These are phyloP conservation scores for Hozukius guyotensis DNA, from an alignment of 2,797 vertebrate genomes.

Conservation along the genomic window DNA sequence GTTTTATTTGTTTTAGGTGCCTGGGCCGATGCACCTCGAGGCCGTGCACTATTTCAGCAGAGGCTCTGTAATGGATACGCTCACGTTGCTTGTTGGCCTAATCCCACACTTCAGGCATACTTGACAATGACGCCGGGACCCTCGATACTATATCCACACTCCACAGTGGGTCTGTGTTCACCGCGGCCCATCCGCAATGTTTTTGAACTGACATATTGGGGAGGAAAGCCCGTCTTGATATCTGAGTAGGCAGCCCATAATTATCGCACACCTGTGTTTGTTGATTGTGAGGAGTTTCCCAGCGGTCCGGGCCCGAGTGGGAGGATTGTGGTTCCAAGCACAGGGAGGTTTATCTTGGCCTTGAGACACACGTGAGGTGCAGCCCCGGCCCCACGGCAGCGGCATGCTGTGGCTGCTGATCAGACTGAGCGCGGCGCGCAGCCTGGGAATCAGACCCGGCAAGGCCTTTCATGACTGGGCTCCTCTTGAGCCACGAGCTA, in stretches of 20 bases:
- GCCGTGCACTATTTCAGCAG: constrained; percentile 52
- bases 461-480: constrained; percentile 57
- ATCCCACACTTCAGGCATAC: constrained; percentile 54
- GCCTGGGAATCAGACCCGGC: constrained; percentile 69
- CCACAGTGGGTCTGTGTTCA: constrained; percentile 54
- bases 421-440: constrained; percentile 50
- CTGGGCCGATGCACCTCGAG: constrained; percentile 62
- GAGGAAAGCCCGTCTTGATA: constrained; percentile 75
- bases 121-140: constrained; percentile 61
- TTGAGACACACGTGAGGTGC: constrained; percentile 79
- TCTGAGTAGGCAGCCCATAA: constrained; percentile 80
- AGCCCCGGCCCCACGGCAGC: constrained; percentile 61
- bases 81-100: constrained; percentile 44
- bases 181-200: constrained; percentile 56
- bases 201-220: constrained; percentile 70
- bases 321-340: constrained; percentile 78
- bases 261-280: constrained; percentile 85
- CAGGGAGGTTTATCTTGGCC: constrained; percentile 84
- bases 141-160: constrained; percentile 51
- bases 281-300: constrained; percentile 83
- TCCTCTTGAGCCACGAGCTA: constrained; percentile 31
- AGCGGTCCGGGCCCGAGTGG: constrained; percentile 73
- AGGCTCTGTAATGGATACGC: constrained; percentile 53
- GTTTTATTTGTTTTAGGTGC: constrained; percentile 68
- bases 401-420: constrained; percentile 68